phyloP scores from a whole-genome alignment of 2,888 invertebrate genomes.

The Disparrhopalites patrizii region DNA sequence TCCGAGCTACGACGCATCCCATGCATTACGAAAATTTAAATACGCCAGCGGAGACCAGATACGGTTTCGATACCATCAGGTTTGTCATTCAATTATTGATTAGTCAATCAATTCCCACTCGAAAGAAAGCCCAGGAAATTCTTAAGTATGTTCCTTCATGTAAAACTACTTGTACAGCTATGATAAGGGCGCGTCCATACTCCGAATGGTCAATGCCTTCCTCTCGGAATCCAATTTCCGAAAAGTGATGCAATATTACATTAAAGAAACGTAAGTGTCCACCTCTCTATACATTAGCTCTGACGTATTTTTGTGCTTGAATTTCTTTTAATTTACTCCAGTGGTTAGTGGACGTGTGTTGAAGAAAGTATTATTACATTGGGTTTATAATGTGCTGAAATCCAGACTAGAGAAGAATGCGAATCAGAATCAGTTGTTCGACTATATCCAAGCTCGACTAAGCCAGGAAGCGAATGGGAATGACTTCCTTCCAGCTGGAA shows the following conservation, averaged over 20 bases:
- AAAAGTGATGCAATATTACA: slow-evolving; percentile 29
- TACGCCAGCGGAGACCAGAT: slow-evolving; percentile 56
- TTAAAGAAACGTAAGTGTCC: slow-evolving; percentile 15
- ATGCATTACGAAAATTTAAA: slow-evolving; percentile 39
- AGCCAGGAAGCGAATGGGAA: not conserved
- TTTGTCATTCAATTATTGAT: too few relatives aligned
- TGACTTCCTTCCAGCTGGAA: slow-evolving; percentile 20
- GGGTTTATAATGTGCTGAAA: not conserved
- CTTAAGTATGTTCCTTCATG: too few relatives aligned
- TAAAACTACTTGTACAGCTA: too few relatives aligned
- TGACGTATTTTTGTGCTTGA: too few relatives aligned
- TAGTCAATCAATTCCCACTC: too few relatives aligned
- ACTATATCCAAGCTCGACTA: not conserved
- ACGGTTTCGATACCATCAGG: slow-evolving; percentile 62
- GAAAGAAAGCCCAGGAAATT: too few relatives aligned
- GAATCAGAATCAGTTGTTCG: slow-evolving; percentile 37
- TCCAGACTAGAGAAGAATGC: slow-evolving; percentile 32
- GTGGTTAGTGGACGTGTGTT: too few relatives aligned
- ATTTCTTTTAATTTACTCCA: too few relatives aligned
- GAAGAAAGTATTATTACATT: too few relatives aligned
- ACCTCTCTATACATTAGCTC: too few relatives aligned
- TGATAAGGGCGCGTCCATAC: slow-evolving; percentile 58
- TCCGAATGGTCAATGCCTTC: slow-evolving; percentile 40
- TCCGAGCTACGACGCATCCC: slow-evolving; percentile 32
- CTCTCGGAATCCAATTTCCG: slow-evolving; percentile 28